Evolutionary conservation across 2,113 vertebrate species (phyloP), one percentile per base, ranked within the genome.

Genomic region (Nerophis lumbriciformis): DNA sequence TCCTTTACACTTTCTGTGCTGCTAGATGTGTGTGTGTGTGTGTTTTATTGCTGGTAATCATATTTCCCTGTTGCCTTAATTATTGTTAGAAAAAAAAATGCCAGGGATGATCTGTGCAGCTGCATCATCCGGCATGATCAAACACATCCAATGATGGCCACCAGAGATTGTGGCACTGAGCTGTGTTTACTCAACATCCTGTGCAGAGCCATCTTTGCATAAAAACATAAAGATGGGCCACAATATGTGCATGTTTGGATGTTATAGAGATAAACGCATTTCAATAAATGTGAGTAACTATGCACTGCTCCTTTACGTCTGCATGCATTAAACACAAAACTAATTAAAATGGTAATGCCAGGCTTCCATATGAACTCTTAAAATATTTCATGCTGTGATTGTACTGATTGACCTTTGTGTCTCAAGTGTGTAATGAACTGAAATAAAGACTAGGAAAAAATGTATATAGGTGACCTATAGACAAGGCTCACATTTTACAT

Each of bases 261-360:
- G 66, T 60, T 39, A 73, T 73, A 76, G 66, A 75, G 38, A 61
- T 68, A 66, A 59, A 69, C 35, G 65, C 66, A 67, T 83, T 76
- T 70, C 54, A 79, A 71, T 79, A 72, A 73, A 70, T 48, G 62
- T 75, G 68, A 13, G 2, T 4, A 59, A 73, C 65, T 48, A 48
- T 45, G 44, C 56, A 44, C 51, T 21, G 38, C 71, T 61, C 61
- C 53, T 57, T 48, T 54, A 35, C 61, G 7, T 62, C 59, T 52
- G 61, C 59, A 75, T 73, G 61, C 81, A 78, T 79, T 80, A 68
- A 35, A 61, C 71, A 79, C 69, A 88, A 83, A 83, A 79, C 71
- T 75, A 76, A 86, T 84, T 85, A 84, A 80, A 73, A 80, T 83
- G 76, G 70, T 81, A 81, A 85, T 82, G 69, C 50, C 37, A 81